Evolutionary conservation across 2,888 invertebrate species (phyloP).

Genomic region (Caenorhabditis angaria): DNA sequence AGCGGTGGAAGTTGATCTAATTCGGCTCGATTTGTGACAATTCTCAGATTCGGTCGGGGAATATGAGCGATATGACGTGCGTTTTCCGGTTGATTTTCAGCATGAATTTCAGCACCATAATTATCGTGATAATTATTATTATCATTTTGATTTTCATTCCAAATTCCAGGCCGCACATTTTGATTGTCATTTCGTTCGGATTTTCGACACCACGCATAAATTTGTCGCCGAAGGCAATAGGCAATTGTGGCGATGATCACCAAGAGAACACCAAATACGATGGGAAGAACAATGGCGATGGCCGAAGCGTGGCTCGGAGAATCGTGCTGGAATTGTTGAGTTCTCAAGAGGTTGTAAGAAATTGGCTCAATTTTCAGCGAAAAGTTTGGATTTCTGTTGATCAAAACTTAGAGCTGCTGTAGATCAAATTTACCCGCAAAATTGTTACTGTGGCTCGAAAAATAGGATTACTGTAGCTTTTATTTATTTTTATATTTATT

Average conservation of each 20-base stretch:
- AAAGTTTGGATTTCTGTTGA: too few relatives aligned
- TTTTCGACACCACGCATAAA: slow-evolving; percentile 28
- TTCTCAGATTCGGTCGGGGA: slow-evolving; percentile 21
- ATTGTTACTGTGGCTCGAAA: too few relatives aligned
- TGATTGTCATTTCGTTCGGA: slow-evolving; percentile 25
- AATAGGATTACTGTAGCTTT: not conserved
- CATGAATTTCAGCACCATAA: too few relatives aligned
- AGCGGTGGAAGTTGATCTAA: slow-evolving; percentile 29
- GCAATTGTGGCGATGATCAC: slow-evolving; percentile 13
- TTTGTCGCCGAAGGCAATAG: slow-evolving; percentile 25
- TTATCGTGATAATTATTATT: too few relatives aligned
- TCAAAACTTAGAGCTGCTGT: too few relatives aligned
- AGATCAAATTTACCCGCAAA: too few relatives aligned
- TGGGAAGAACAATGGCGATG: slow-evolving; percentile 18
- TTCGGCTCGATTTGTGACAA: slow-evolving; percentile 23
- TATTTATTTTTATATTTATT: too few relatives aligned
- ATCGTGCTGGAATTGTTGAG: slow-evolving; percentile 10
- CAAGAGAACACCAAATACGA: slow-evolving; percentile 27
- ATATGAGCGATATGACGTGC: not conserved
- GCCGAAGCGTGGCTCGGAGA: slow-evolving; percentile 11
- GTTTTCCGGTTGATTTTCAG: slow-evolving; percentile 7
- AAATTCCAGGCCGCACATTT: slow-evolving; percentile 15
- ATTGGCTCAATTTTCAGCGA: too few relatives aligned
- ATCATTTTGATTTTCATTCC: not conserved
- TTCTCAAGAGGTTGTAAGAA: too few relatives aligned